Evolutionary conservation across 2,797 vertebrate genomes (phyloP), one percentile per base, ranked within the genome.

Genomic region (Chromis chromis): DNA sequence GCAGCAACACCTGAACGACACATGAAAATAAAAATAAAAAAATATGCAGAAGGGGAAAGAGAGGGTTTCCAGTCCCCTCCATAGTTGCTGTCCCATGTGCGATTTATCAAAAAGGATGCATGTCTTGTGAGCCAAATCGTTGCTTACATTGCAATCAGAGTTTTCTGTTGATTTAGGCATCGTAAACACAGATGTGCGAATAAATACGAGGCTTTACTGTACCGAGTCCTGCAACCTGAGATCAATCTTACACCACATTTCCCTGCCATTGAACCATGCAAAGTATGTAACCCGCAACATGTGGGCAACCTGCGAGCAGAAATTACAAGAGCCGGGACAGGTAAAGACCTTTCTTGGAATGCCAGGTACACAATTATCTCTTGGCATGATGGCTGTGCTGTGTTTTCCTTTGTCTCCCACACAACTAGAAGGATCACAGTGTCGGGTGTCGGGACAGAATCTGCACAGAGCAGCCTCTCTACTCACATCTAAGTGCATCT

Each of bases 111-210:
- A 19, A 63, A 36, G 21, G 27, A 12, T 74, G 64, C 44, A 60
- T 24, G 60, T 76, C 65, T 72, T 52, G 25, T 39, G 52, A 50
- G 11, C 55, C 52, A 82, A 61, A 19, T 54, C 42, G 33, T 62
- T 76, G 76, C 79, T 86, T 80, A 84, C 55, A 33, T 6, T 70
- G 64, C 64, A 85, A 52, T 74, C 70, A 28, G 40, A 72, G 25
- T 72, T 65, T 73, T 80, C 6, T 70, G 80, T 84, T 85, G 70
- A 82, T 77, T 79, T 76, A 75, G 55, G 62, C 48, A 1, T 74
- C 59, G 63, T 81, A 74, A 77, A 83, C 75, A 81, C 79, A 85
- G 61, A 77, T 81, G 79, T 79, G 58, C 4, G 2, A 66, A 79
- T 50, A 71, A 72, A 82, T 66, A 68, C 0, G 21, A 40, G 50